A percentile compares a stretch with the other conserved stretches of the same genome.
These are phyloP conservation scores for Colossoma macropomum DNA, from an alignment of 2,113 vertebrate genomes.

Conservation along the genomic window DNA sequence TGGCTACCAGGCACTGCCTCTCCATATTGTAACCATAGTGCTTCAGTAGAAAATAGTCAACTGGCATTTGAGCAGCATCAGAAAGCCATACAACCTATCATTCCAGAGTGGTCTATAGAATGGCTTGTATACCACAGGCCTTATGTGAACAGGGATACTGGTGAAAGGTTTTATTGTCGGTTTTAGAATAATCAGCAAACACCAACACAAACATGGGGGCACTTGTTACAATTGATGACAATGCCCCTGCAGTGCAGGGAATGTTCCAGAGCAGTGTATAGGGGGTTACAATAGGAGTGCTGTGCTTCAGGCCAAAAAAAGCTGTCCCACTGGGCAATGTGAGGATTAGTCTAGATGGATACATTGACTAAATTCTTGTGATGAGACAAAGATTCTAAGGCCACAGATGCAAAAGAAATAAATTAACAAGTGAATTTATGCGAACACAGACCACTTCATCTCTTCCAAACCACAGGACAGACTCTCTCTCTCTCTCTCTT, in stretches of 20 bases:
- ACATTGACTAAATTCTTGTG: not conserved
- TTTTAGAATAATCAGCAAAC: constrained; percentile 77
- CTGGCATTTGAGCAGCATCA: constrained; percentile 67
- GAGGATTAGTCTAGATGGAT: not conserved
- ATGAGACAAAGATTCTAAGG: not conserved
- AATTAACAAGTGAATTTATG: constrained; percentile 43
- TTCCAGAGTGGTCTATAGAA: constrained; percentile 67
- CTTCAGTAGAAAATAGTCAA: constrained; percentile 55
- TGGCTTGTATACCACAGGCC: constrained; percentile 62
- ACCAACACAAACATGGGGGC: constrained; percentile 61
- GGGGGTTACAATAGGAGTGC: constrained; percentile 62
- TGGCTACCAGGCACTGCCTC: constrained; percentile 65
- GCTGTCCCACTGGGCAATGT: not conserved
- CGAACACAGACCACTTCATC: constrained; percentile 11
- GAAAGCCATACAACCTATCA: constrained; percentile 41
- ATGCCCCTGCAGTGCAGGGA: constrained; percentile 60
- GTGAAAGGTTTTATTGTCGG: constrained; percentile 72
- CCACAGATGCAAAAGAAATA: not conserved
- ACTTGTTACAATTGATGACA: constrained; percentile 67
- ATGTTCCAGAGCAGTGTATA: constrained; percentile 62
- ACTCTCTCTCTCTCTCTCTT: not conserved
- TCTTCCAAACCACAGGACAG: not conserved
- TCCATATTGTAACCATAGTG: constrained; percentile 62
- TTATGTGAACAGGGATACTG: constrained; percentile 44
- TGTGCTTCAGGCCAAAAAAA: constrained; percentile 58